These are phyloP conservation scores for Asbolus verrucosus DNA, from an alignment of 1,140 invertebrate species.

Conservation along the genomic window DNA sequence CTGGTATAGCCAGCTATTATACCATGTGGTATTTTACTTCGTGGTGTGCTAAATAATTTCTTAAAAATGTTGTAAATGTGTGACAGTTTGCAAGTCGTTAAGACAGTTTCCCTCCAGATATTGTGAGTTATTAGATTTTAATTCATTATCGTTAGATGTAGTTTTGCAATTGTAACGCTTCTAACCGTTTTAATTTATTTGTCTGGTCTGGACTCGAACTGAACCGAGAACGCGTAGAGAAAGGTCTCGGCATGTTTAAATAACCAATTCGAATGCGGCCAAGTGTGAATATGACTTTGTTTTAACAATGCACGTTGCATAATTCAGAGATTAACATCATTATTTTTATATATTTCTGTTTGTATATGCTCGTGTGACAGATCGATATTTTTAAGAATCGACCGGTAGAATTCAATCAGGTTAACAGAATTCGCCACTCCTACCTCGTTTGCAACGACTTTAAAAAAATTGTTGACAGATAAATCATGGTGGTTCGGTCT, in stretches of 20 bases:
- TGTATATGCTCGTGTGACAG: not conserved
- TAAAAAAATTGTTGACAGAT: constrained; percentile 6
- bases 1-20: not conserved
- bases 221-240: not conserved
- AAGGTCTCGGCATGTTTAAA: constrained; percentile 15
- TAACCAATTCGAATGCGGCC: not conserved
- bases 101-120: not conserved
- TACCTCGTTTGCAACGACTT: not conserved
- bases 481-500: not conserved
- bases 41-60: not conserved
- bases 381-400: too few species aligned
- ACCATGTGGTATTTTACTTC: not conserved
- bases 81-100: not conserved
- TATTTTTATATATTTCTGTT: too few species aligned
- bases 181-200: constrained; percentile 1
- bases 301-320: constrained; percentile 10
- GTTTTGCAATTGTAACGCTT: not conserved
- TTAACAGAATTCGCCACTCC: not conserved
- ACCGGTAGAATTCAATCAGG: not conserved
- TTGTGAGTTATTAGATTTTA: not conserved
- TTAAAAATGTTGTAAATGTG: not conserved
- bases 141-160: not conserved
- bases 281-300: constrained; percentile 3
- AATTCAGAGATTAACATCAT: not conserved
- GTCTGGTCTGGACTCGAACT: constrained; percentile 11